Base-by-base conservation (phyloP, 2,797 vertebrate species). In the Pseudomugil gertrudae region DNA sequence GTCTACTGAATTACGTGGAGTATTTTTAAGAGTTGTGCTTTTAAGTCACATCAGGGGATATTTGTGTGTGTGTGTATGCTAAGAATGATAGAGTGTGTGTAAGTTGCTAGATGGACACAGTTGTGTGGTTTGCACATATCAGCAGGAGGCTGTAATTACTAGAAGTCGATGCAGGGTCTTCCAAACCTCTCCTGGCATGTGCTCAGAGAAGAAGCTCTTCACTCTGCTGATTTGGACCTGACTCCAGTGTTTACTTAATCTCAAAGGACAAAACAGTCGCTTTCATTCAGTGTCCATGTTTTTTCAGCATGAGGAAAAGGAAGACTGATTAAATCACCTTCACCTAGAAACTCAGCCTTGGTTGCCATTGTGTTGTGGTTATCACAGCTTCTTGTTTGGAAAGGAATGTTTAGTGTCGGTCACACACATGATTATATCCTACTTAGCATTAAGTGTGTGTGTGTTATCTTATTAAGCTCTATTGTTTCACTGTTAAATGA, bases 121-220 rank as follows among this genome's bases (percentile, higher is more conserved):
- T 47, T 71, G 72, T 86, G 91, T 66, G 79, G 84, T 86, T 80
- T 86, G 77, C 86, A 74, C 79, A 54, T 90, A 84, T 93, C 91
- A 91, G 92, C 92, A 87, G 78, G 80, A 78, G 57, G 74, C 69
- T 54, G 76, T 91, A 89, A 92, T 90, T 89, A 89, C 72, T 64
- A 75, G 82, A 83, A 70, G 75, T 58, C 69, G 61, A 47, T 58
- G 81, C 86, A 85, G 75, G 87, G 80, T 87, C 79, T 65, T 76
- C 69, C 58, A 66, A 58, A 84, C 71, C 74, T 69, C 73, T 40
- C 21, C 60, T 77, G 74, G 84, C 77, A 55, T 61, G 23, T 43
- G 59, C 59, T 81, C 69, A 80, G 29, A 73, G 62, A 58, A 59
- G 62, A 66, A 66, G 56, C 69, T 63, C 43, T 56, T 76, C 70